phyloP scores from a whole-genome alignment of 2,113 vertebrate species.

The Lampris incognitus region DNA sequence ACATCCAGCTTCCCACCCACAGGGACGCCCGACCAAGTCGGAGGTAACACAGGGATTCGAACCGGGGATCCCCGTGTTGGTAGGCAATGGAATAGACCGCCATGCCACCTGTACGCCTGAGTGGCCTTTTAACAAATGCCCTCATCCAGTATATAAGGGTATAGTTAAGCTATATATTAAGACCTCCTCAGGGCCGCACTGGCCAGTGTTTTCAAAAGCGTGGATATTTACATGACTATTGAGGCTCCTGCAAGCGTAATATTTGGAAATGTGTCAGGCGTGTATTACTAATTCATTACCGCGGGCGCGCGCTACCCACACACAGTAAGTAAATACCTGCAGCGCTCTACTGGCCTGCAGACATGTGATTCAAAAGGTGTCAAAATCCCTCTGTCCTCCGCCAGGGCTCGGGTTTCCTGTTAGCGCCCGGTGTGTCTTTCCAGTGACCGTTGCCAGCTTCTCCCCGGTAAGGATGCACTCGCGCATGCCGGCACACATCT shows the following conservation, averaged over 20 bases:
- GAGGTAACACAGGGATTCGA: too few relatives aligned
- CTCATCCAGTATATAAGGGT: too few relatives aligned
- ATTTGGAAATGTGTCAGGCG: conserved; percentile 41
- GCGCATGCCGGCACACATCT: conserved; percentile 2
- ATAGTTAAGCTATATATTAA: too few relatives aligned
- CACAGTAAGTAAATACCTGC: conserved; percentile 29
- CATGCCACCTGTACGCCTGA: too few relatives aligned
- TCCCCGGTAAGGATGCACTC: not conserved
- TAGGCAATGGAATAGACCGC: too few relatives aligned
- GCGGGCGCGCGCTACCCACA: not conserved
- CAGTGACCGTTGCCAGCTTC: too few relatives aligned
- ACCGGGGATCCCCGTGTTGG: too few relatives aligned
- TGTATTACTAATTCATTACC: conserved; percentile 62
- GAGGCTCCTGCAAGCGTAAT: conserved; percentile 1
- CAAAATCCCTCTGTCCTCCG: conserved; percentile 13
- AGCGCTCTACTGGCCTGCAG: not conserved
- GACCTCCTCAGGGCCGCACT: too few relatives aligned
- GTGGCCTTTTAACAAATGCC: too few relatives aligned
- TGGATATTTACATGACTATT: not conserved
- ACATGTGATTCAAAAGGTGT: conserved; percentile 45
- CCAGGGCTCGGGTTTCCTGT: conserved; percentile 52
- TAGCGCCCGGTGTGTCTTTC: conserved; percentile 18
- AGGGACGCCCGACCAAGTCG: too few relatives aligned
- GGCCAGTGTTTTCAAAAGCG: conserved; percentile 22
- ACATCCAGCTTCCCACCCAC: too few relatives aligned